Percentiles rank a stretch among this genome's conserved stretches.
These are phyloP conservation scores for Brenthis ino DNA, from an alignment of 2,888 invertebrate genomes.

Conservation along the genomic window DNA sequence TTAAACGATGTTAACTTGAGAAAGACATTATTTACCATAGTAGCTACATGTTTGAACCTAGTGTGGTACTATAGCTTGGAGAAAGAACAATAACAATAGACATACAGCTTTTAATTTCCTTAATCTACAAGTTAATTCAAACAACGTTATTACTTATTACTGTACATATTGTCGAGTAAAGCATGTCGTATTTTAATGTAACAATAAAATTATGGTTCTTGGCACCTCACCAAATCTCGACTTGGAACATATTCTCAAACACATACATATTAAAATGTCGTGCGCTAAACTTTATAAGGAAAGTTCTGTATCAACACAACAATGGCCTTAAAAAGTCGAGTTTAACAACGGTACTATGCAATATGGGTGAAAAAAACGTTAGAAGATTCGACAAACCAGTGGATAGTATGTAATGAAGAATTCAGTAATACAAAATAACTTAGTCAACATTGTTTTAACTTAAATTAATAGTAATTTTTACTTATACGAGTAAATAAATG, in stretches of 20 bases:
- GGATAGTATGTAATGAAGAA: background rate
- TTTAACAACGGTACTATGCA: background rate
- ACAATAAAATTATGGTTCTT: conserved; percentile 3
- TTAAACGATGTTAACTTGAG: too few species aligned
- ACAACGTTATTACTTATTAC: too few species aligned
- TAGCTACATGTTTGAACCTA: too few species aligned
- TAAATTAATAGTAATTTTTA: too few species aligned
- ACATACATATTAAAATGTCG: conserved; percentile 6
- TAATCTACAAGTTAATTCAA: too few species aligned
- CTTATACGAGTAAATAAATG: too few species aligned
- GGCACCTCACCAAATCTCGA: conserved; percentile 3
- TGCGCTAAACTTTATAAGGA: conserved; percentile 7
- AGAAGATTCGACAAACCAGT: background rate
- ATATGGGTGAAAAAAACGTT: background rate
- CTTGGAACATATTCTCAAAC: conserved; percentile 2
- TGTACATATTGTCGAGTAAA: background rate
- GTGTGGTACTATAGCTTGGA: too few species aligned
- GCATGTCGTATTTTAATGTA: background rate
- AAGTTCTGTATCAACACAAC: background rate
- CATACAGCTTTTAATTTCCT: too few species aligned
- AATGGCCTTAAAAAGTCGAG: background rate
- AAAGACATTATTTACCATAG: too few species aligned
- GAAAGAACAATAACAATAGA: too few species aligned
- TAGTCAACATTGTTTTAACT: too few species aligned
- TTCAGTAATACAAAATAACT: too few species aligned